Percentiles rank a stretch among this genome's conserved stretches.
Conservation (phyloP, 2,113 vertebrate species). For the Centropus unirufus region DNA sequence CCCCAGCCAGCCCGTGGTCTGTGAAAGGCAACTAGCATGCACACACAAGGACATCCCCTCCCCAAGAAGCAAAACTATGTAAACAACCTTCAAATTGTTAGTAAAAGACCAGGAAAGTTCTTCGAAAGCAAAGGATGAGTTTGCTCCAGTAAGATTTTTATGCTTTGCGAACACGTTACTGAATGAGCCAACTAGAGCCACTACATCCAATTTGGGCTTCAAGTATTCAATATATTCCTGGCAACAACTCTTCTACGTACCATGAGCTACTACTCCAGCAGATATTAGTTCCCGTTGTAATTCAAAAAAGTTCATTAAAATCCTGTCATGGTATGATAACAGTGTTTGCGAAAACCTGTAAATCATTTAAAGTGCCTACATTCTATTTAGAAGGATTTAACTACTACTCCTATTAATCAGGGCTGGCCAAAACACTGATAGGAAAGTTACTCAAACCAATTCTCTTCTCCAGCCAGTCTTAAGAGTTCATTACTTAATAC, state of each 20-base stretch:
- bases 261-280: conserved; percentile 8
- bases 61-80: neutral
- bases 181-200: conserved; percentile 19
- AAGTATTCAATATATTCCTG: conserved; percentile 38
- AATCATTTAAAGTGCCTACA: conserved; percentile 1
- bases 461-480: conserved; percentile 1
- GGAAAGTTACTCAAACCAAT: neutral
- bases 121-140: neutral
- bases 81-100: neutral
- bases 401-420: neutral
- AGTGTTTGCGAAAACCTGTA: conserved; percentile 14
- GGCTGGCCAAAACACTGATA: conserved; percentile 3
- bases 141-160: neutral
- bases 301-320: conserved; percentile 30
- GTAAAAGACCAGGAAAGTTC: neutral
- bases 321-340: neutral
- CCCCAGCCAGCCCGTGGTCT: neutral
- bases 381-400: neutral
- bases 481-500: neutral
- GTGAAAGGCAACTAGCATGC: neutral
- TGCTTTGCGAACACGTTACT: neutral
- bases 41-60: neutral
- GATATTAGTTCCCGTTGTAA: conserved; percentile 15
- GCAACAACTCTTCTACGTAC: neutral
- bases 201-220: conserved; percentile 10